phyloP scores from a whole-genome alignment of 2,888 invertebrate species.

The Agrotis clavis region DNA sequence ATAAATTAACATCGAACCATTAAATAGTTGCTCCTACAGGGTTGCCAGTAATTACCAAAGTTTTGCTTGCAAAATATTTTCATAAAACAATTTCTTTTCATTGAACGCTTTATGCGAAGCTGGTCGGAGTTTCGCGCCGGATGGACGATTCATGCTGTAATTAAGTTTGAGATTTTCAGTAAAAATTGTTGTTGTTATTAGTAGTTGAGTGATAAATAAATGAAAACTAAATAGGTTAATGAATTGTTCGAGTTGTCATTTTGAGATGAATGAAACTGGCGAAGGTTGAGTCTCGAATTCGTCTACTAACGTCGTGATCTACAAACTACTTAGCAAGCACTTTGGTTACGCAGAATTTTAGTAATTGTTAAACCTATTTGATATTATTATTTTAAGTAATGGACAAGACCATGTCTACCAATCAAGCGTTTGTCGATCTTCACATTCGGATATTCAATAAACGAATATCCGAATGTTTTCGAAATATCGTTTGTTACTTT shows the following conservation, averaged over 20 bases:
- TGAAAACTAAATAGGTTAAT: conserved; percentile 10
- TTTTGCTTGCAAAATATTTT: conserved; percentile 69
- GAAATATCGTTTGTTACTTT: too few species aligned
- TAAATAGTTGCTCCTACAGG: conserved; percentile 59
- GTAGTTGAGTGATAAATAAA: conserved; percentile 41
- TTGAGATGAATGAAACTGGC: background rate
- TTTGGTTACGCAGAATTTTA: background rate
- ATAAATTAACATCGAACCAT: conserved; percentile 58
- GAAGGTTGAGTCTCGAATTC: background rate
- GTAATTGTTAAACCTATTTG: too few species aligned
- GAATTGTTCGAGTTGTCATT: conserved; percentile 6
- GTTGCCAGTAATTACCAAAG: conserved; percentile 70
- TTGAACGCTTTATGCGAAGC: conserved; percentile 45
- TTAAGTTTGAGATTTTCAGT: conserved; percentile 46
- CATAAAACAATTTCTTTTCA: conserved; percentile 67
- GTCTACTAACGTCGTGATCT: background rate
- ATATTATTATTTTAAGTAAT: too few species aligned
- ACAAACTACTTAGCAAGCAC: background rate
- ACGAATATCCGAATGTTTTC: too few species aligned
- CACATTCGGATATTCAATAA: too few species aligned
- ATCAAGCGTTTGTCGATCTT: too few species aligned
- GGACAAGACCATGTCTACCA: too few species aligned
- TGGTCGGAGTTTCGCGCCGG: conserved; percentile 29
- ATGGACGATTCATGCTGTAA: conserved; percentile 42
- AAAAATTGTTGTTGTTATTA: conserved; percentile 55